A percentile compares a stretch with the other conserved stretches of the same genome.
Conservation (phyloP, 37 sponge, comb jelly and placozoan species). For the Diacarnus erythraeanus region DNA sequence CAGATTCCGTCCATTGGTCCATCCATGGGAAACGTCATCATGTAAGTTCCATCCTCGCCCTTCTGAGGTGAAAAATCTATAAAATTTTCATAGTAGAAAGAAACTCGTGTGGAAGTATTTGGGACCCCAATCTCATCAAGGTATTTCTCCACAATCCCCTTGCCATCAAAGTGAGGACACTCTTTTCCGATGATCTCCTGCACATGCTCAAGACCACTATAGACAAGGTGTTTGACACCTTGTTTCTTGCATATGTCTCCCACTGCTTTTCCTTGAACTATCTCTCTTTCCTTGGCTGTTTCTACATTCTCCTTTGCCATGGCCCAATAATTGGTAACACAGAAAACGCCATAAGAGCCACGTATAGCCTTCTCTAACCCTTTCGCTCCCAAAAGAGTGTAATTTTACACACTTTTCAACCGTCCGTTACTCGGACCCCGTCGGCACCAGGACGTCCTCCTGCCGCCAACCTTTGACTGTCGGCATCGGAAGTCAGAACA, state of each 20-base stretch:
- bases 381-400: too few species aligned
- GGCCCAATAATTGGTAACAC: conserved; percentile 74
- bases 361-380: conserved; percentile 25
- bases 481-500: too few species aligned
- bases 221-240: conserved; percentile 79
- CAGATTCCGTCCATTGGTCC: conserved; percentile 55
- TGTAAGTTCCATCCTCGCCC: conserved; percentile 56
- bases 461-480: too few species aligned
- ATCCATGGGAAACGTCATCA: conserved; percentile 48
- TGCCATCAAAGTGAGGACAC: conserved; percentile 69
- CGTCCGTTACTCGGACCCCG: conserved; percentile 43
- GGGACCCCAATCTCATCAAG: conserved; percentile 66
- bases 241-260: conserved; percentile 53
- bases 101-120: conserved; percentile 42
- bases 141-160: conserved; percentile 57
- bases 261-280: conserved; percentile 60
- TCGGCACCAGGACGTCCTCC: too few species aligned
- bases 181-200: conserved; percentile 44
- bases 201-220: conserved; percentile 63
- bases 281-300: conserved; percentile 39
- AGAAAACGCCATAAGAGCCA: conserved; percentile 66
- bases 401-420: too few species aligned
- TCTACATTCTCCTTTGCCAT: conserved; percentile 20
- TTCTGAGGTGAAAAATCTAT: conserved; percentile 12
- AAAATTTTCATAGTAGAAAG: conserved; percentile 75